phyloP scores from a whole-genome alignment of 2,113 vertebrate genomes.

The Sorex fumeus region DNA sequence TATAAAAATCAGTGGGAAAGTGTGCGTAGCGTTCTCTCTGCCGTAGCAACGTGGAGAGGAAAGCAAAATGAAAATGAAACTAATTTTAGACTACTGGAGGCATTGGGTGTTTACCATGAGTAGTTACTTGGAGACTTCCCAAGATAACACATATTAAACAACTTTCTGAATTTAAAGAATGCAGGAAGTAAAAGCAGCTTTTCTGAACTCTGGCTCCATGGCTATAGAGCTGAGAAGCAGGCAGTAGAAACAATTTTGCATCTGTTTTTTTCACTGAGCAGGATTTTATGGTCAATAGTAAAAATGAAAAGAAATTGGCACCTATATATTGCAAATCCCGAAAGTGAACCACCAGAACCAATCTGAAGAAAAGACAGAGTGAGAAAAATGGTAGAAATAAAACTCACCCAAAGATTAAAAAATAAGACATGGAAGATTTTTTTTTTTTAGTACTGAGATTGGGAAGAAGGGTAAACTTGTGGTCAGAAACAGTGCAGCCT shows the following conservation, averaged over 20 bases:
- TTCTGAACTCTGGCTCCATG: neutral
- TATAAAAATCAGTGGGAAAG: neutral
- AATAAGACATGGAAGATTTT: slow-evolving; percentile 2
- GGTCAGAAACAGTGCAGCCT: neutral
- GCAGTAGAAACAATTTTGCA: slow-evolving; percentile 14
- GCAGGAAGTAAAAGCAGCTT: neutral
- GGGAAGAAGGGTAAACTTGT: neutral
- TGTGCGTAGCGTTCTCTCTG: neutral
- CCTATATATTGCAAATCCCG: slow-evolving; percentile 44
- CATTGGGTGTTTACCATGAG: neutral
- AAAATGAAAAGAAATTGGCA: slow-evolving; percentile 44
- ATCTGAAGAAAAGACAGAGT: neutral
- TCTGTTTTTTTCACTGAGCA: slow-evolving; percentile 65
- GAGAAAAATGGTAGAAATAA: slow-evolving; percentile 57
- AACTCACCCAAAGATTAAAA: slow-evolving; percentile 1
- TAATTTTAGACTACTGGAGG: neutral
- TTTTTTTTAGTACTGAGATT: neutral
- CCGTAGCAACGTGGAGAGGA: neutral
- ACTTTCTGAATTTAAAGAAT: neutral
- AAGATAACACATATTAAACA: neutral
- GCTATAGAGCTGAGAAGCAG: neutral
- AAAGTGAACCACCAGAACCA: slow-evolving; percentile 43
- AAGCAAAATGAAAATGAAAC: neutral
- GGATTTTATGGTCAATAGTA: slow-evolving; percentile 48
- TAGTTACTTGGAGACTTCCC: accelerated